Evolutionary conservation across 2,113 vertebrate genomes (phyloP), one percentile per base, ranked within the genome.

Genomic region (Hystrix brachyura): DNA sequence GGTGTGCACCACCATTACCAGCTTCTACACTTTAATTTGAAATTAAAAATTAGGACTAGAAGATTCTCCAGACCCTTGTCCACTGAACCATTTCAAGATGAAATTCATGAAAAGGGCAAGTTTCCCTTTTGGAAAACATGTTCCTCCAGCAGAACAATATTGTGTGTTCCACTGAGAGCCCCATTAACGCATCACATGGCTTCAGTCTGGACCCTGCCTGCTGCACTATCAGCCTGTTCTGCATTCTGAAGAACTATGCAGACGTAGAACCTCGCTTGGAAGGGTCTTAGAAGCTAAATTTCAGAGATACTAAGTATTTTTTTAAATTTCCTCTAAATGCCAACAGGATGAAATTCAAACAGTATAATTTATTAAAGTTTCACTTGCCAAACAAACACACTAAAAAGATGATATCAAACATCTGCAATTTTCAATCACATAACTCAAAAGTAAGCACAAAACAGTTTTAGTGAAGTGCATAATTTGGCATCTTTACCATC

Each of bases 291-390:
- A 97, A 98, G 95, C 59, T 92, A 89, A 97, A 97, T 96, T 93
- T 98, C 95, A 97, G 69, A 98, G 82, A 96, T 95, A 93, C 67
- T 92, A 82, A 85, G 60, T 88, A 84, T 97, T 98, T 97, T 87
- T 97, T 91, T 97, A 97, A 98, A 98, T 98, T 93, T 96, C 97
- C 84, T 98, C 51, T 91, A 94, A 98, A 96, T 97, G 81, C 32
- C 80, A 97, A 97, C 62, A 94, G 87, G 92, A 98, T 65, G 90
- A 97, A 97, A 98, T 98, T 98, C 97, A 97, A 97, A 67, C 79
- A 48, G 78, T 19, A 72, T 53, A 94, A 96, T 96, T 96, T 96
- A 97, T 98, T 98, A 98, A 98, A 78, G 64, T 94, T 98, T 95
- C 29, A 18, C 1, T 87, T 91, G 87, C 91, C 94, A 97, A 97